Evolutionary conservation across 1,140 invertebrate genomes (phyloP).

Genomic region (Eulimnadia texana): DNA sequence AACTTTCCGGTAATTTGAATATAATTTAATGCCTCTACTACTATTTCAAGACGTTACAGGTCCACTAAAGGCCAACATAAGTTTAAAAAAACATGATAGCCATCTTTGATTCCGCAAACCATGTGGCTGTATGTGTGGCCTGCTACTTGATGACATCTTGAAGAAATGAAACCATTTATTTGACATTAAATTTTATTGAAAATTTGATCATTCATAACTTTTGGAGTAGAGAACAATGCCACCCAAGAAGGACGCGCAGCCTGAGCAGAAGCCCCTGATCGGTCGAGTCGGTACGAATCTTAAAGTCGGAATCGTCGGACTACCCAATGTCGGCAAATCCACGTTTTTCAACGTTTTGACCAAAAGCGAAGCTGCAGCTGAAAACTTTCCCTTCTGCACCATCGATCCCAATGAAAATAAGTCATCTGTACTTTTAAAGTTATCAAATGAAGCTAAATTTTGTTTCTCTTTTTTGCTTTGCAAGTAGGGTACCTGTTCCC

Average conservation of each 20-base stretch:
- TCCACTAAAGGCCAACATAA: no score
- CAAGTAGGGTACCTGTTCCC: conserved; percentile 95
- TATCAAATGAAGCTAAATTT: conserved; percentile 11
- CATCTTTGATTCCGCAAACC: no score
- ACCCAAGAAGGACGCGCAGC: conserved; percentile 73
- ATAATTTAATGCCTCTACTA: no score
- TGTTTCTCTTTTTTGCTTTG: conserved; percentile 31
- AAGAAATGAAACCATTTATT: background rate
- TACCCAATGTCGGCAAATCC: conserved; percentile 96
- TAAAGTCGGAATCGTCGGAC: conserved; percentile 58
- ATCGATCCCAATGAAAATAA: conserved; percentile 99
- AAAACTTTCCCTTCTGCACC: conserved; percentile 99
- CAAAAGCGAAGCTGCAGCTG: conserved; percentile 85
- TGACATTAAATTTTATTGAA: background rate
- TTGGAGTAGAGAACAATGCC: conserved; percentile 44
- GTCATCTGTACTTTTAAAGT: conserved; percentile 42
- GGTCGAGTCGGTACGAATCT: conserved; percentile 95
- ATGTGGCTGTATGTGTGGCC: no score
- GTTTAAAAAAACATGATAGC: no score
- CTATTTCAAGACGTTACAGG: no score
- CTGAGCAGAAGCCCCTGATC: conserved; percentile 78
- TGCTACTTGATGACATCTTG: no score
- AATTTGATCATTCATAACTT: background rate
- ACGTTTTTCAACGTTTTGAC: conserved; percentile 99
- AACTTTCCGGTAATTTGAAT: no score